Base-by-base conservation (phyloP, 1,140 invertebrate genomes). In the Cotesia glomerata region DNA sequence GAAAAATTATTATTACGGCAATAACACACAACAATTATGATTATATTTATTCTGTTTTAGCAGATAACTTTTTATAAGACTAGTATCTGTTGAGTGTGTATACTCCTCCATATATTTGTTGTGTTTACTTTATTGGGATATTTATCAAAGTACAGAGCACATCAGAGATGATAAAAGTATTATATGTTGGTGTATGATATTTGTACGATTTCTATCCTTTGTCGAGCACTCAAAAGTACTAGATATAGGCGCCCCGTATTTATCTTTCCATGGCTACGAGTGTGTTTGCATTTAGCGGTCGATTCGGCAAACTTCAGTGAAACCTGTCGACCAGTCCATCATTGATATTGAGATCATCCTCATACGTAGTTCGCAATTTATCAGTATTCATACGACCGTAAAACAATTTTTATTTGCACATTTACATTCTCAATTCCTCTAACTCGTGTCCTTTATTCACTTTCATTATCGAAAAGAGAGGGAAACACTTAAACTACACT, bases 251-350 rank as follows among this genome's bases (percentile, higher is more conserved):
- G 51, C 51, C 64, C 62, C 39, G 56, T 71, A 65, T 71, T 71
- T 71, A 65, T 71, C 69, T 71, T 71, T 56, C 69, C 34, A 64
- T 71, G 18, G 14, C 49, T 56, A 65, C 14, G 62, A 54, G 61
- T 71, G 58, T 61, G 52, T 71, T 71, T 71, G 69, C 51, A 26
- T 34, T 70, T 14, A 52, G 36, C 34, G 61, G 61, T 71, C 69
- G 69, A 71, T 71, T 71, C 61, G 13, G 34, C 69, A 71, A 71
- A 71, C 69, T 45, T 65, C 61, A 65, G 34, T 71, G 61, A 70
- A 69, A 62, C 49, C 56, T 62, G 39, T 45, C 45, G 36, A 49
- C n/a, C 45, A 51, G 59, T 32, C 59, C 59, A 62, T 62, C 14
- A 62, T 16, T 16, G 51, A 52, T 62, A 61, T 62, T 70, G 14